phyloP scores from a whole-genome alignment of 2,888 invertebrate genomes.

The Gandaritis pyraliata region DNA sequence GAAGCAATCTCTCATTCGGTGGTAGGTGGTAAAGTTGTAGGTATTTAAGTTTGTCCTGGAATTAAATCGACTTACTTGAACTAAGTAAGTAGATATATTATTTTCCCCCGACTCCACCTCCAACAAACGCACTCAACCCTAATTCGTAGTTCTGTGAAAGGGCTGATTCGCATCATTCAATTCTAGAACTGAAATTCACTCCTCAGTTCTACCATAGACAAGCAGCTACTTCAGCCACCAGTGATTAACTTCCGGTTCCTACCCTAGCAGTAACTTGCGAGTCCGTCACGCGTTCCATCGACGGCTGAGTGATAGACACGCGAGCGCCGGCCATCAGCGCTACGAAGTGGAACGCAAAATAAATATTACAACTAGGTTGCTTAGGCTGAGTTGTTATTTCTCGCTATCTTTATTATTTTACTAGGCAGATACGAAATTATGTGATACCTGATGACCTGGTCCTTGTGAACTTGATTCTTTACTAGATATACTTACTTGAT shows the following conservation, averaged over 20 bases:
- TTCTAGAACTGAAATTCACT: slow-evolving; percentile 38
- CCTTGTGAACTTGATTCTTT: too few species aligned
- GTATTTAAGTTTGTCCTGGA: too few species aligned
- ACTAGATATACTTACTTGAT: too few species aligned
- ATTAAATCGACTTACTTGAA: too few species aligned
- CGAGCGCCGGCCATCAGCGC: slow-evolving; percentile 16
- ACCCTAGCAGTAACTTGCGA: slow-evolving; percentile 12
- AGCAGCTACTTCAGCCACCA: slow-evolving; percentile 3
- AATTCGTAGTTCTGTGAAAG: slow-evolving; percentile 19
- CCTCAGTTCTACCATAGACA: too few species aligned
- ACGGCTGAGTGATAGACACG: slow-evolving; percentile 35
- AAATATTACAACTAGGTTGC: slow-evolving; percentile 5
- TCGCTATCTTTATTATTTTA: too few species aligned
- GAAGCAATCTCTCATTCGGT: too few species aligned
- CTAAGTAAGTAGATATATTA: too few species aligned
- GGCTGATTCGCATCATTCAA: slow-evolving; percentile 34
- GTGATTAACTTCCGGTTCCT: slow-evolving; percentile 16
- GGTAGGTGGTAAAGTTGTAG: too few species aligned
- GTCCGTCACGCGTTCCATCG: slow-evolving; percentile 23
- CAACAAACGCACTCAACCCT: background rate
- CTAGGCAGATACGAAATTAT: too few species aligned
- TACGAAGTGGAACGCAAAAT: slow-evolving; percentile 7
- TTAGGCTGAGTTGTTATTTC: background rate
- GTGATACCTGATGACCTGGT: too few species aligned
- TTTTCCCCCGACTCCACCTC: background rate